Base-by-base conservation (phyloP, 2,888 invertebrate species). In the Chaetogeoica ovagalla region DNA sequence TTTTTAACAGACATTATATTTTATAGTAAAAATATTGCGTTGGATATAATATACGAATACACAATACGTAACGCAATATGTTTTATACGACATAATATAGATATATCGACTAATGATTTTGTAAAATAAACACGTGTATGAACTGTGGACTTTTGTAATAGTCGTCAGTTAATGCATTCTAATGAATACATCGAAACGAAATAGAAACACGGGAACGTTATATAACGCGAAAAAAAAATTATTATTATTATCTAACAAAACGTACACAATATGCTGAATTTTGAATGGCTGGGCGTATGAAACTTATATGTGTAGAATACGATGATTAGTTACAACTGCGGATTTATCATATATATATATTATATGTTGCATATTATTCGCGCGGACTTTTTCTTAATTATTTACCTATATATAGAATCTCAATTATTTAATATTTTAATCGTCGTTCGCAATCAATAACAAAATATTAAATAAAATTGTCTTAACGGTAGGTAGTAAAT, bases 181-280 rank as follows among this genome's bases (percentile, higher is more conserved):
- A 15, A 43, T 23, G 57, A 59, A 21, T 19, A 13, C 39, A 23
- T 57, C 37, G 19, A 66, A 57, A 15, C 65, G 15, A 9, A 43
- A 43, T 39, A 74, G 55, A 13, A 75, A 23, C 9, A 17, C 4
- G 4, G 13, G 60, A 43, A n/a, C n/a, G 11, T 72, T 72, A 74
- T 39, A 39, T 74, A 59, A 74, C 9, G 13, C 19, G 9, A 21
- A 73, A 30, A n/a, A 57, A n/a, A n/a, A n/a, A n/a, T n/a, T n/a
- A n/a, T n/a, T n/a, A n/a, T n/a, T 52, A 63, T 66, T 65, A 75
- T 43, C 23, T 65, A 75, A 75, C 21, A 30, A 71, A n/a, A 59
- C 4, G 30, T 17, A 39, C 48, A 11, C 21, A 39, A 59, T 39
- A 21, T 3, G n/a, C n/a, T 39, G n/a, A 37, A 59, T 21, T 39